Evolutionary conservation across 2,113 vertebrate genomes (phyloP).

Genomic region (Salvelinus fontinalis): DNA sequence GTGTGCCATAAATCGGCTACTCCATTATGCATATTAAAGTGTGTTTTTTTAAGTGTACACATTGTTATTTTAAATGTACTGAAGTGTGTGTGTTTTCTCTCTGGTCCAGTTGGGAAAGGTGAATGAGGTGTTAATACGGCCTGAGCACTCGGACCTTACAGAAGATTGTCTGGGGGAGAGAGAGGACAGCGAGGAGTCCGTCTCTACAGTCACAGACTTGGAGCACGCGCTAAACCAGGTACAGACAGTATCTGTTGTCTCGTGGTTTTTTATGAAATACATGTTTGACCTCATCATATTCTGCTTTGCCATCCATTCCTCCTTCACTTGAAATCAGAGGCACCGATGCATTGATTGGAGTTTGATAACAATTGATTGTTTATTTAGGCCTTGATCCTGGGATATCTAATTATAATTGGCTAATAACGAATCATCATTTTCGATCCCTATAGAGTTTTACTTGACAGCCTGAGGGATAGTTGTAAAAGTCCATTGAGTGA

Average conservation of each 20-base stretch:
- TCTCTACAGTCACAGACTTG: constrained; percentile 47
- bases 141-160: constrained; percentile 55
- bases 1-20: background rate
- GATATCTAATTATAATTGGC: too few species aligned
- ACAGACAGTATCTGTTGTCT: constrained; percentile 3
- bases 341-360: too few species aligned
- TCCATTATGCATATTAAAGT: background rate
- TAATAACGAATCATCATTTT: too few species aligned
- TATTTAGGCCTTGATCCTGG: too few species aligned
- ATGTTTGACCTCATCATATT: too few species aligned
- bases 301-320: too few species aligned
- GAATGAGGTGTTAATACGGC: constrained; percentile 68
- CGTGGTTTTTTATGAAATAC: background rate
- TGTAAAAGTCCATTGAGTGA: constrained; percentile 6
- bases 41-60: background rate
- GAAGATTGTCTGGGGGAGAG: constrained; percentile 54
- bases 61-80: background rate
- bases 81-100: constrained; percentile 5
- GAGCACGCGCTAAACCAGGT: constrained; percentile 64
- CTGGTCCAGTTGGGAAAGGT: constrained; percentile 67
- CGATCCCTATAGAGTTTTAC: background rate
- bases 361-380: too few species aligned
- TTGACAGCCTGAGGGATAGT: background rate
- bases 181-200: constrained; percentile 45
- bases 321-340: too few species aligned